phyloP scores from a whole-genome alignment of 2,888 invertebrate genomes.

The Phanerotoma sp. region DNA sequence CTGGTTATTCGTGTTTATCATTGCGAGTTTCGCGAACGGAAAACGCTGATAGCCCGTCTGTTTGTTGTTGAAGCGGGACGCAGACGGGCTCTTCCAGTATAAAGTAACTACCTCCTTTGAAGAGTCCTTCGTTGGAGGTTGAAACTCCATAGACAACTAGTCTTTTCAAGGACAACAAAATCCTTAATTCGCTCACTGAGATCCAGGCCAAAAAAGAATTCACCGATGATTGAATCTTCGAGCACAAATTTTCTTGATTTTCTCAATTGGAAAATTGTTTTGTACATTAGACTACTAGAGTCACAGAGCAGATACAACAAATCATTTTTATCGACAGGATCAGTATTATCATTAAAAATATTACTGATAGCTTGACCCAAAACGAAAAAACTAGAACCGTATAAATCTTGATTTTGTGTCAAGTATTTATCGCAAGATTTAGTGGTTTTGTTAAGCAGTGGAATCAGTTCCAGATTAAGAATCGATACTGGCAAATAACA shows the following conservation, averaged over 20 bases:
- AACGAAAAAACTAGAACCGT: neutral
- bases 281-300: neutral
- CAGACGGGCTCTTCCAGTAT: neutral
- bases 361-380: constrained; percentile 22
- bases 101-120: neutral
- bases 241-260: neutral
- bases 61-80: neutral
- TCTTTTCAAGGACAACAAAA: neutral
- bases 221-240: neutral
- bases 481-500: constrained; percentile 7
- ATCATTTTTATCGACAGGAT: constrained; percentile 9
- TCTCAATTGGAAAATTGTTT: neutral
- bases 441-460: constrained; percentile 20
- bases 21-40: neutral
- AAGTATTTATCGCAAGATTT: no score
- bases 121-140: neutral
- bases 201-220: neutral
- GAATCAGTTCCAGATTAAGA: constrained; percentile 24
- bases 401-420: neutral
- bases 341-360: constrained; percentile 16
- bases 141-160: neutral
- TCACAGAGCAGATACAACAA: neutral
- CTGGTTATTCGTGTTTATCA: neutral
- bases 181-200: neutral
- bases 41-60: neutral